Evolutionary conservation across 2,113 vertebrate species (phyloP), one percentile per base, ranked within the genome.

Genomic region (Reinhardtius hippoglossoides): DNA sequence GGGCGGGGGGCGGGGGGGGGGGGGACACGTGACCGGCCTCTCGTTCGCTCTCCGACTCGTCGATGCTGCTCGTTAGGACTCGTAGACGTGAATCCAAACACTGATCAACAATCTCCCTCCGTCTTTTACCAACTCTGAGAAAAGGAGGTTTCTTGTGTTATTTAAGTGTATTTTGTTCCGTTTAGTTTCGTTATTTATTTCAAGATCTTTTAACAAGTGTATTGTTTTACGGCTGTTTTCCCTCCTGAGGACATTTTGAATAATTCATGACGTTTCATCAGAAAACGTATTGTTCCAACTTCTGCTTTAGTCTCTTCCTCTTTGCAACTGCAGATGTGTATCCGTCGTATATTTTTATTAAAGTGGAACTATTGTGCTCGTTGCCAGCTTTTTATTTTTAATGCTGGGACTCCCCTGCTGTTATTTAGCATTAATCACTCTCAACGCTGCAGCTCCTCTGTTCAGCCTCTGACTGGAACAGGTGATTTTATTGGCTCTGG

Each of bases 241-340:
- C 55, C 73, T 75, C 55, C 16, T 80, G 74, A 85, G 90, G 89
- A 94, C 86, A 67, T 88, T 84, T 85, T 93, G 94, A 95, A 96
- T 91, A 95, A 96, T 96, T 96, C 94, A 96, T 95, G 21, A 12
- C 2, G 92, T 94, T 93, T 90, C 93, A 6, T 65, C 23, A 42
- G 54, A 1, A 1, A 60, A 44, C 61, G 61, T 56, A 70, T 67
- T 76, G 78, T 83, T 81, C 35, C 2, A 48, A 56, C 54, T 71
- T 78, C 61, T 61, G 50, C 3, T 20, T 72, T 18, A 60, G 56
- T 60, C 35, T 60, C 42, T 60, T 57, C 59, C 20, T 50, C 2
- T 83, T 59, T 48, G 37, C 57, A 62, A n/a, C 6, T 27, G 14
- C 13, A 44, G 61, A 27, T 26, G 50, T 66, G 44, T 9, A 24